Evolutionary conservation across 2,113 vertebrate genomes (phyloP), one percentile per base, ranked within the genome.

Genomic region (Globicephala melas): DNA sequence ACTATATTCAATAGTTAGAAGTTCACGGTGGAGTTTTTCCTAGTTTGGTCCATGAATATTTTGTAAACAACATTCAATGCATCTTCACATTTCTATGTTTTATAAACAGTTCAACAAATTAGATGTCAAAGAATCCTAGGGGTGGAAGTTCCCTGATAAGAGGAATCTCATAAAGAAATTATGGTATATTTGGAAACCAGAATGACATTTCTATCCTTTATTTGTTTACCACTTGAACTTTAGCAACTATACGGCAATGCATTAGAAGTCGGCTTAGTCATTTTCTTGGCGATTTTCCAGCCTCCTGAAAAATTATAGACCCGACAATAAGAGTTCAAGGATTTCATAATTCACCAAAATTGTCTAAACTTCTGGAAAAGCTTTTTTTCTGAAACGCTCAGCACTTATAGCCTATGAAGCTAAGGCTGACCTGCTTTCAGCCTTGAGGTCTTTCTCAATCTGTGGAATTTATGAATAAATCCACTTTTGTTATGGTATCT

Each of bases 31-130:
- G 17, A 89, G 89, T 83, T 96, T 96, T 97, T 89, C 33, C 55
- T 79, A 90, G 68, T 23, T 96, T 96, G 65, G 74, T 50, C 50
- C 14, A 33, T 77, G 96, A 98, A 85, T 98, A 98, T 98, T 97
- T 98, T 98, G 92, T 93, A 98, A 98, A 96, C 81, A 97, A 89
- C n/a, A 97, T 98, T 95, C 97, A 98, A 98, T 89, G 38, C 55
- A 97, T 98, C 95, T 98, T 91, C 93, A 98, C 88, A 98, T 96
- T 98, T 98, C 94, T 97, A 68, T 98, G 94, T 93, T 98, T 98
- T 98, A 97, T 98, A 97, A 97, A 98, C 77, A 96, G 70, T 96
- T 97, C 83, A 97, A 96, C 38, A 98, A 98, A 97, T 97, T 84
- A 98, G 97, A 97, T 89, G 31, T 62, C 94, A 98, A 97, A 97